Percentiles rank a stretch among this genome's conserved stretches.
phyloP scores from a whole-genome alignment of 1,140 invertebrate species.

The Leptopilina clavipes region DNA sequence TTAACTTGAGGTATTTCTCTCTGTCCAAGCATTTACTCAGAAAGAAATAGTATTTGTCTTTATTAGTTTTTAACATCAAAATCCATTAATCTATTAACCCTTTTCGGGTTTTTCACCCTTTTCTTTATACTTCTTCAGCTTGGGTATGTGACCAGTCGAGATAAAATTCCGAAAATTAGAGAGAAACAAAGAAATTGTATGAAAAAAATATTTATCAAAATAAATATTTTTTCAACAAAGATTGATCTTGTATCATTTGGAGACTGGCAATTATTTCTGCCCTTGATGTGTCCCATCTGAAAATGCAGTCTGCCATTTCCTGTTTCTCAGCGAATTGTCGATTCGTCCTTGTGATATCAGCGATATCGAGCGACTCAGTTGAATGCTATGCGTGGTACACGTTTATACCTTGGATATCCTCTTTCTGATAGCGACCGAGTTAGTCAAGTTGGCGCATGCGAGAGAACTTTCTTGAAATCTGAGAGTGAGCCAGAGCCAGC shows the following conservation, averaged over 20 bases:
- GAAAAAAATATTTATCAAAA: too few species aligned
- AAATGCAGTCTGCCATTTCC: slow-evolving; percentile 22
- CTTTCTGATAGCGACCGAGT: slow-evolving; percentile 55
- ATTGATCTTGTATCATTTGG: not conserved
- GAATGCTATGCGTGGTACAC: slow-evolving; percentile 11
- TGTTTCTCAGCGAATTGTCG: not conserved
- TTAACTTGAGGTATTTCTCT: too few species aligned
- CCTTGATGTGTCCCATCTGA: not conserved
- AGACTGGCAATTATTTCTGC: not conserved
- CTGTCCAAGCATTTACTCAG: too few species aligned
- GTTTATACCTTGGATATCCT: slow-evolving; percentile 25
- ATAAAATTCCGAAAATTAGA: too few species aligned
- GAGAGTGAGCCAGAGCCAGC: slow-evolving; percentile 51
- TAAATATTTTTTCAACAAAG: not conserved
- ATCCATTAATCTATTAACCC: too few species aligned
- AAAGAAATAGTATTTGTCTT: too few species aligned
- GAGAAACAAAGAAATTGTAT: too few species aligned
- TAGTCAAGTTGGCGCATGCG: slow-evolving; percentile 55
- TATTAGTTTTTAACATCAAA: too few species aligned
- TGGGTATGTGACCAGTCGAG: too few species aligned
- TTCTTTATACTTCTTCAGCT: too few species aligned
- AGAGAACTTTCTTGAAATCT: slow-evolving; percentile 13
- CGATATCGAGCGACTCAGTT: slow-evolving; percentile 21
- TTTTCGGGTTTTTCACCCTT: too few species aligned
- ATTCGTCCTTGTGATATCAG: slow-evolving; percentile 24